phyloP scores from a whole-genome alignment of 2,113 vertebrate genomes.

The Solea senegalensis region DNA sequence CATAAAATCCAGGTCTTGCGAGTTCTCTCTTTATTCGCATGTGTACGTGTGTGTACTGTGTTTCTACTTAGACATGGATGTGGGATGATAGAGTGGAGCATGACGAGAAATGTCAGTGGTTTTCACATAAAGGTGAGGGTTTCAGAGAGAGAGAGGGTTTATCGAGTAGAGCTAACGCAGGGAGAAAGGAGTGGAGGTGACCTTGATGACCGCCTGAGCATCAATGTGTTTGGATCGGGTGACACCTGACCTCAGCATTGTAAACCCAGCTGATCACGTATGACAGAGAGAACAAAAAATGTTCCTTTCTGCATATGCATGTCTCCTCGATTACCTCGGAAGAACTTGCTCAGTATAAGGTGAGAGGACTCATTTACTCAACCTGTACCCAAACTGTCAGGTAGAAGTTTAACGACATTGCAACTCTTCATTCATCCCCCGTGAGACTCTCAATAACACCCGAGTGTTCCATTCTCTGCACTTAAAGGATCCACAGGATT shows the following conservation, averaged over 20 bases:
- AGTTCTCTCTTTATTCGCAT: slow-evolving; percentile 11
- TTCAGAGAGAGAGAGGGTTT: neutral
- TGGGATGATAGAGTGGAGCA: neutral
- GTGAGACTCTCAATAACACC: slow-evolving; percentile 51
- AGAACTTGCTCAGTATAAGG: neutral
- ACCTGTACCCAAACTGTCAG: neutral
- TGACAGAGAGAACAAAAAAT: slow-evolving; percentile 15
- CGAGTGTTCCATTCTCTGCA: slow-evolving; percentile 36
- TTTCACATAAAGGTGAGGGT: neutral
- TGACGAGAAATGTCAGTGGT: neutral
- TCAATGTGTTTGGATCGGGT: slow-evolving; percentile 62
- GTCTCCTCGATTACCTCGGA: neutral
- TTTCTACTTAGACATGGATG: neutral
- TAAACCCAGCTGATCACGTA: slow-evolving; percentile 33
- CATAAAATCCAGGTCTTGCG: slow-evolving; percentile 55
- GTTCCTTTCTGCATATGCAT: neutral
- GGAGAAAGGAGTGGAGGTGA: slow-evolving; percentile 45
- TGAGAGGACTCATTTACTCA: slow-evolving; percentile 5
- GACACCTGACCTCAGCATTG: slow-evolving; percentile 76
- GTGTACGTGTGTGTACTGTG: neutral
- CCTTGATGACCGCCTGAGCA: slow-evolving; percentile 71
- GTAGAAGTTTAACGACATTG: slow-evolving; percentile 6
- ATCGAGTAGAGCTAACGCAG: slow-evolving; percentile 22
- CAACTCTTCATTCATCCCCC: slow-evolving; percentile 3
- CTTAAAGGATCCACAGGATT: slow-evolving; percentile 67